phyloP scores from a whole-genome alignment of 2,888 invertebrate genomes.

The Metallyticus violacea region DNA sequence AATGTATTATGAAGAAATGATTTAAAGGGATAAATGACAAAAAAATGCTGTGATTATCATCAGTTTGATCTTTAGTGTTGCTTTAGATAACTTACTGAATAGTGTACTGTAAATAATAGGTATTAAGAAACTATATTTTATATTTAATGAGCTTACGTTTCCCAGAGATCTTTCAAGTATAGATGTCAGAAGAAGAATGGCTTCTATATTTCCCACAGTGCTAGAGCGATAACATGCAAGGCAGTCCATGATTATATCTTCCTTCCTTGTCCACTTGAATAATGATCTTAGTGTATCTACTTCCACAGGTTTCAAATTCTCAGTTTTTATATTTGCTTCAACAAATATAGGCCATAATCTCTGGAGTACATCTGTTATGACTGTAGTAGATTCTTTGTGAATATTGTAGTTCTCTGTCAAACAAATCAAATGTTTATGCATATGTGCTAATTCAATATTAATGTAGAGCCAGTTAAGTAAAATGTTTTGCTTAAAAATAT shows the following conservation, averaged over 20 bases:
- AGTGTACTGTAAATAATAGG: no score
- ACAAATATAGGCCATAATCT: slow-evolving; percentile 18
- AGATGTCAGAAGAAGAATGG: slow-evolving; percentile 39
- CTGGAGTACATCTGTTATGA: background rate
- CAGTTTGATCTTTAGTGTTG: no score
- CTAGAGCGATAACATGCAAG: background rate
- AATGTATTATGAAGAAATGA: no score
- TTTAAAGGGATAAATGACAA: no score
- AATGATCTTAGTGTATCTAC: background rate
- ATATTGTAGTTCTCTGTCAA: slow-evolving; percentile 20
- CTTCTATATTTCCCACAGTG: slow-evolving; percentile 35
- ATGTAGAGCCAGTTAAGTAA: background rate
- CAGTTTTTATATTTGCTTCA: background rate
- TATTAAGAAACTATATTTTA: background rate
- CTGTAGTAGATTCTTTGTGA: slow-evolving; percentile 5
- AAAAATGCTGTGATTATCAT: no score
- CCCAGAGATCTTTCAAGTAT: slow-evolving; percentile 40
- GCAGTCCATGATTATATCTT: slow-evolving; percentile 9
- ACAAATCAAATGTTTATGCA: background rate
- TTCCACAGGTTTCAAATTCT: background rate
- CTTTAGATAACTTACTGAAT: no score
- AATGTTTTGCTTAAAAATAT: no score
- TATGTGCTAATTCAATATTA: background rate
- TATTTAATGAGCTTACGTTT: slow-evolving; percentile 34
- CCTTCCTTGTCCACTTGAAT: slow-evolving; percentile 21